Evolutionary conservation across 2,888 invertebrate genomes (phyloP).

Genomic region (Epirrhoe alternata): DNA sequence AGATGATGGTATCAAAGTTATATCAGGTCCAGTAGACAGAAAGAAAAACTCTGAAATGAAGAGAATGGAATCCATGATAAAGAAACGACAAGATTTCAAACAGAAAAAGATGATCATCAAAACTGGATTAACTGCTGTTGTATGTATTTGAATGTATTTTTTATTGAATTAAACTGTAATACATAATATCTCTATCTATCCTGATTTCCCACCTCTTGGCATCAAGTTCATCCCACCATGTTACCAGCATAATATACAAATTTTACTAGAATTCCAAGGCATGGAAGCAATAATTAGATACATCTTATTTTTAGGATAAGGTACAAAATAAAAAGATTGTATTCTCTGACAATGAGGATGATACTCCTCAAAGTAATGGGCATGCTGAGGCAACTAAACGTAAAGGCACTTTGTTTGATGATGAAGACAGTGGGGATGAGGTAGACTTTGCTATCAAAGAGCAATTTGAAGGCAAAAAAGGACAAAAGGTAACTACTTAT

Average conservation of each 20-base stretch:
- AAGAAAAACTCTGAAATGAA: constrained; percentile 85
- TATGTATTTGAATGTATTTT: constrained; percentile 63
- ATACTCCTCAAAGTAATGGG: constrained; percentile 35
- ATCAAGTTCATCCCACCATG: too few relatives aligned
- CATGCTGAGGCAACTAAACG: constrained; percentile 32
- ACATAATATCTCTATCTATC: too few relatives aligned
- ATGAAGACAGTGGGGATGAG: constrained; percentile 80
- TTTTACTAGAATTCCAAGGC: too few relatives aligned
- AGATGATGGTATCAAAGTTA: constrained; percentile 16
- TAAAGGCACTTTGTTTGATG: constrained; percentile 73
- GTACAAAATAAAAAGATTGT: constrained; percentile 86
- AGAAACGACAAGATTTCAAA: constrained; percentile 87
- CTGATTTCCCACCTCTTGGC: too few relatives aligned
- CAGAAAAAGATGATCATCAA: constrained; percentile 87
- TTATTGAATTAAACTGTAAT: not conserved
- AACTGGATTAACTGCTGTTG: constrained; percentile 86
- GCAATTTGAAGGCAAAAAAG: constrained; percentile 87
- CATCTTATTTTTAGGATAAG: constrained; percentile 72
- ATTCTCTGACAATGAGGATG: constrained; percentile 84
- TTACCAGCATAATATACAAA: too few relatives aligned
- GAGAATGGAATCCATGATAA: constrained; percentile 87
- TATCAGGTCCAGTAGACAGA: constrained; percentile 44
- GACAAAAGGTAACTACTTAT: constrained; percentile 80
- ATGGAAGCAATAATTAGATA: too few relatives aligned
- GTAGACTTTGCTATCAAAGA: constrained; percentile 87